Conservation (phyloP, 2,113 vertebrate genomes). For the Platichthys stellatus region DNA sequence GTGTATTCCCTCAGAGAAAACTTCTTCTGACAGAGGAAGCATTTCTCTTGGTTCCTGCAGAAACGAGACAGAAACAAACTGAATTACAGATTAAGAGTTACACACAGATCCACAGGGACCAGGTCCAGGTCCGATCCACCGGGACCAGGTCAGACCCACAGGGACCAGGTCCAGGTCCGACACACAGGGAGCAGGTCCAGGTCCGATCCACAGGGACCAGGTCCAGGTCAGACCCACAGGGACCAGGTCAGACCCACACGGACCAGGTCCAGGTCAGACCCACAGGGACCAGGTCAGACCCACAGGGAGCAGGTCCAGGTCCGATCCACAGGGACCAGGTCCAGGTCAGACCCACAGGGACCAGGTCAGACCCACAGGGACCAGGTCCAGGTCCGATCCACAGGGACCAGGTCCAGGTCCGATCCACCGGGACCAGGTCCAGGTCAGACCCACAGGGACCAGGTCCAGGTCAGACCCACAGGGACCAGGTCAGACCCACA, state of each 20-base stretch:
- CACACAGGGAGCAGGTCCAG: background rate
- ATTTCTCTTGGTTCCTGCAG: conserved; percentile 84
- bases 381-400: background rate
- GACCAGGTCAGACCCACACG: no score
- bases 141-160: no score
- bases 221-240: accelerated
- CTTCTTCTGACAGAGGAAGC: conserved; percentile 87
- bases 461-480: background rate
- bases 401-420: background rate
- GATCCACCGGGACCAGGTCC: accelerated
- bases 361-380: accelerated
- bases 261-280: accelerated
- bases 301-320: no score
- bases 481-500: accelerated
- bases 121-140: accelerated
- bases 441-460: no score
- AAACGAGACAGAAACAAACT: background rate
- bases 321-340: no score
- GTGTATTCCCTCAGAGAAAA: conserved; percentile 85
- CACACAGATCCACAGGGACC: background rate
- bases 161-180: background rate
- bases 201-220: no score
- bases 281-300: accelerated
- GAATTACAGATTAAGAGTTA: background rate
- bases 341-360: accelerated